Conservation (phyloP, 2,888 invertebrate genomes). For the Therioaphis trifolii region DNA sequence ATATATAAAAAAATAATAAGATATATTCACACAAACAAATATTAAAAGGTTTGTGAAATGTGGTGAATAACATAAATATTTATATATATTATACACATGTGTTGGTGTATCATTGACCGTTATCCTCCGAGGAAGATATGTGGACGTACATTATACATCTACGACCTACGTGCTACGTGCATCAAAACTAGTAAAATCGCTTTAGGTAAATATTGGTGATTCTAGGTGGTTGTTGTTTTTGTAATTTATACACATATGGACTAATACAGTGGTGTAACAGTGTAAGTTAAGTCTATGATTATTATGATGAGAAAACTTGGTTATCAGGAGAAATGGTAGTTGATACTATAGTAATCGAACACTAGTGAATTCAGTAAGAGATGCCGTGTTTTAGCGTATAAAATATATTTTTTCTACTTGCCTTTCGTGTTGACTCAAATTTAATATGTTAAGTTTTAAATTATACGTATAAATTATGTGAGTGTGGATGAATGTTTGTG, state of each 20-base stretch:
- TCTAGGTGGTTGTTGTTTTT: neutral
- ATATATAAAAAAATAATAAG: too few relatives aligned
- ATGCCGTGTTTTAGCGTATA: constrained; percentile 1
- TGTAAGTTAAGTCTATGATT: constrained; percentile 9
- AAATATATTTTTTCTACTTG: neutral
- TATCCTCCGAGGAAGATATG: neutral
- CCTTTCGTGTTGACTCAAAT: constrained; percentile 48
- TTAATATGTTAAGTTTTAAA: constrained; percentile 35
- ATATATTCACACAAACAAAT: too few relatives aligned
- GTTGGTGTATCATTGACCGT: neutral
- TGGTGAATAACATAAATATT: neutral
- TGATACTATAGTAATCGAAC: constrained; percentile 24
- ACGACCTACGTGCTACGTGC: too few relatives aligned
- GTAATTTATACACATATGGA: too few relatives aligned
- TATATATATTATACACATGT: too few relatives aligned
- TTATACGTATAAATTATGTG: neutral
- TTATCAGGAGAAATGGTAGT: constrained; percentile 22
- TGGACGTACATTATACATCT: neutral
- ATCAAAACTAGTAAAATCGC: neutral
- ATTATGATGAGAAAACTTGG: constrained; percentile 10
- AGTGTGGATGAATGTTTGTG: too few relatives aligned
- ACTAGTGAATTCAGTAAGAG: constrained; percentile 6
- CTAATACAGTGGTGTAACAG: neutral
- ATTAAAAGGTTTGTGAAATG: constrained; percentile 34
- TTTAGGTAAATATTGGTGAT: neutral